These are phyloP conservation scores for Philopedon plagiatum DNA, from an alignment of 2,888 invertebrate genomes.

Conservation along the genomic window DNA sequence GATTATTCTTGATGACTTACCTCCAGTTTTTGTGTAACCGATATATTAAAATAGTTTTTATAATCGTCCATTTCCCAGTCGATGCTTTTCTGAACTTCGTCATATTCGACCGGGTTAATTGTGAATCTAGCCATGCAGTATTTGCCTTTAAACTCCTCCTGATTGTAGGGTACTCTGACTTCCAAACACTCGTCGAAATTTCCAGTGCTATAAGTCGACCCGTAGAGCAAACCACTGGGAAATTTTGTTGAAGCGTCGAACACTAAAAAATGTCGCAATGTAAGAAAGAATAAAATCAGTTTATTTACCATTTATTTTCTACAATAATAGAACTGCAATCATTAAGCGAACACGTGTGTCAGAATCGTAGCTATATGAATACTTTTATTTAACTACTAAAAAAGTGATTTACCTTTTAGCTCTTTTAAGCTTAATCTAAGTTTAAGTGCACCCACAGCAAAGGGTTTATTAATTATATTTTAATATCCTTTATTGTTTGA, in stretches of 20 bases:
- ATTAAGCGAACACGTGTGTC: too few species aligned
- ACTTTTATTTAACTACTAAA: too few species aligned
- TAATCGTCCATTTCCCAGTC: constrained; percentile 50
- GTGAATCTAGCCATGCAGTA: constrained; percentile 73
- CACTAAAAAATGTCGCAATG: constrained; percentile 71
- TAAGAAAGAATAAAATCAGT: too few species aligned
- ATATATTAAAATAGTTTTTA: constrained; percentile 53
- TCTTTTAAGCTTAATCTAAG: too few species aligned
- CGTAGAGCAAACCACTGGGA: constrained; percentile 76
- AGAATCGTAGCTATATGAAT: too few species aligned
- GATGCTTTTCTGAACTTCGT: neutral
- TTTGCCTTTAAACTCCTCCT: constrained; percentile 70
- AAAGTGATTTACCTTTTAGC: too few species aligned
- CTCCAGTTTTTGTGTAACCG: constrained; percentile 56
- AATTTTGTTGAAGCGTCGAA: constrained; percentile 80
- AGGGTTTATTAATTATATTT: too few species aligned
- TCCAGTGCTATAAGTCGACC: constrained; percentile 77
- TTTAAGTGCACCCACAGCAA: too few species aligned
- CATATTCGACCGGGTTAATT: neutral
- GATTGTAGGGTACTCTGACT: constrained; percentile 55
- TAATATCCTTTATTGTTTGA: too few species aligned
- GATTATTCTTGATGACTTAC: constrained; percentile 51
- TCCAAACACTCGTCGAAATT: constrained; percentile 79
- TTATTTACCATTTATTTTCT: too few species aligned
- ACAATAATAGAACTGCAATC: too few species aligned